Evolutionary conservation across 2,797 vertebrate species (phyloP).

Genomic region (Falco concolor): DNA sequence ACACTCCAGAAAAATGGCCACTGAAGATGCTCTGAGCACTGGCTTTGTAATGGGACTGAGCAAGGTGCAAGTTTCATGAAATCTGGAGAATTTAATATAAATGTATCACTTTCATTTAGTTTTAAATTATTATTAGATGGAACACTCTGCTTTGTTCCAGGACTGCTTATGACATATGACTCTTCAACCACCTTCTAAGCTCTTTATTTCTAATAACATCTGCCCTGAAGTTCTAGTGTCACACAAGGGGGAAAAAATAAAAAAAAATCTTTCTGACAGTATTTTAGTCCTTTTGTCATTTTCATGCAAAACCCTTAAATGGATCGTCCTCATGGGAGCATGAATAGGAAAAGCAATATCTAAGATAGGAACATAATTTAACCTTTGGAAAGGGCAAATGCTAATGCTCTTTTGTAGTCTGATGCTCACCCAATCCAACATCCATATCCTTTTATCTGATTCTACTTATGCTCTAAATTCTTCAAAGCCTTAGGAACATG

Average conservation of each 20-base stretch:
- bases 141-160: background rate
- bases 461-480: background rate
- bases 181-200: background rate
- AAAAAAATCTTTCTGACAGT: background rate
- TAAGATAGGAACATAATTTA: background rate
- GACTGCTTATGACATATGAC: background rate
- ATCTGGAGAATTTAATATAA: background rate
- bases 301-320: background rate
- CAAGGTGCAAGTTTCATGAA: background rate
- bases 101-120: background rate
- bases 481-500: background rate
- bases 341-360: background rate
- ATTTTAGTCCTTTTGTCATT: background rate
- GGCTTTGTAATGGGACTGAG: background rate
- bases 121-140: background rate
- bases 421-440: background rate
- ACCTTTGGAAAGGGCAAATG: constrained; percentile 27
- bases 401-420: constrained; percentile 29
- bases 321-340: background rate
- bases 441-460: background rate
- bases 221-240: background rate
- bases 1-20: background rate
- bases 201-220: background rate
- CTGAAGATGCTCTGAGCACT: background rate
- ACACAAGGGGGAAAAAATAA: background rate